These are phyloP conservation scores for Acrocephalus kingi DNA, from an alignment of 2,113 vertebrate genomes.

Conservation along the genomic window DNA sequence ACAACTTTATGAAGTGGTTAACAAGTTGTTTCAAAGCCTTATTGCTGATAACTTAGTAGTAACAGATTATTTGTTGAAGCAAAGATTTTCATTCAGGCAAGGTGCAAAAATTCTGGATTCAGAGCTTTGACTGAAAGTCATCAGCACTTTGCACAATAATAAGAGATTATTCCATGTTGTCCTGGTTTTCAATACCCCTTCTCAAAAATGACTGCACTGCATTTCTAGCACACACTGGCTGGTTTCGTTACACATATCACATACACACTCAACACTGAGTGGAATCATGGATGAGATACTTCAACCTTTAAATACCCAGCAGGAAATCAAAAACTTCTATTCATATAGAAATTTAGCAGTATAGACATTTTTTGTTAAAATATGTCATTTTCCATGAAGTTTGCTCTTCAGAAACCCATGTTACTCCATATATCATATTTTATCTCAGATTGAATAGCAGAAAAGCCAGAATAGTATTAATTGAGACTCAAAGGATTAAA, in stretches of 20 bases:
- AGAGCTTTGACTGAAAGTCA: neutral
- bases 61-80: neutral
- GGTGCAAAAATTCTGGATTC: neutral
- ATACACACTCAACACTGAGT: neutral
- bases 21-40: neutral
- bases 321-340: neutral
- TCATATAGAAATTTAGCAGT: neutral
- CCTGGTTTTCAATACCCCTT: neutral
- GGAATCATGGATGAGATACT: neutral
- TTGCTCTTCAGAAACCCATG: neutral
- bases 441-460: neutral
- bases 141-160: neutral
- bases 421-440: neutral
- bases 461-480: neutral
- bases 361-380: neutral
- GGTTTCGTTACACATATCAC: neutral
- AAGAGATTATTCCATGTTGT: neutral
- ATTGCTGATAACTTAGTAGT: neutral
- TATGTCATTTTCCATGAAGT: neutral
- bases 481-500: neutral
- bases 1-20: neutral
- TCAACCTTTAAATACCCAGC: neutral
- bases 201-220: neutral
- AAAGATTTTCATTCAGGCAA: neutral
- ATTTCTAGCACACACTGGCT: rapidly evolving